phyloP scores from a whole-genome alignment of 2,113 vertebrate genomes.

The Protomyctophum bolini region DNA sequence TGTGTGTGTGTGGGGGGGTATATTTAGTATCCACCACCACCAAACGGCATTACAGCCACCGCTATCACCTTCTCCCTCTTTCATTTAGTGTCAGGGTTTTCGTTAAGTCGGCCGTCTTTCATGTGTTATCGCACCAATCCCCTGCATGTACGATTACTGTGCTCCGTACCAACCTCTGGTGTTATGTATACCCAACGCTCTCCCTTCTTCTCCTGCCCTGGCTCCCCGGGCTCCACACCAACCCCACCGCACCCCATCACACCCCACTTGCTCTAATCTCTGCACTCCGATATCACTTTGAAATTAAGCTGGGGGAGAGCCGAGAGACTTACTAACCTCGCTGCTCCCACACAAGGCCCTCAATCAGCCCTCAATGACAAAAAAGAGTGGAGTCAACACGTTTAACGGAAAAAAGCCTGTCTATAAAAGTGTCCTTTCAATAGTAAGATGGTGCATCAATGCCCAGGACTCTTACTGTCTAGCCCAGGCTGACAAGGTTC shows the following conservation, averaged over 20 bases:
- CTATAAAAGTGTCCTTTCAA: slow-evolving; percentile 32
- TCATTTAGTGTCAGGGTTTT: slow-evolving; percentile 54
- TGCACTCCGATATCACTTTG: slow-evolving; percentile 65
- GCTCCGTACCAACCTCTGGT: slow-evolving; percentile 63
- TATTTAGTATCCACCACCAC: too few relatives aligned
- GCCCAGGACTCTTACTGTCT: neutral
- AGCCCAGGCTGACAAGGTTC: neutral
- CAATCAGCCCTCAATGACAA: slow-evolving; percentile 55
- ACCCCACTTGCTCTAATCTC: slow-evolving; percentile 68
- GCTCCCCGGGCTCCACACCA: slow-evolving; percentile 20
- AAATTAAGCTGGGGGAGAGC: slow-evolving; percentile 71
- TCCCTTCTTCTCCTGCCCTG: slow-evolving; percentile 36
- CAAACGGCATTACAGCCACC: too few relatives aligned
- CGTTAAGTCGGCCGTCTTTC: slow-evolving; percentile 62
- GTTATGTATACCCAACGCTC: slow-evolving; percentile 42
- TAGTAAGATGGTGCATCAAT: neutral
- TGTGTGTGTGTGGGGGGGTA: too few relatives aligned
- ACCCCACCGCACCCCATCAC: slow-evolving; percentile 37
- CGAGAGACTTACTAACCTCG: slow-evolving; percentile 60
- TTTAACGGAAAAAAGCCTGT: slow-evolving; percentile 44
- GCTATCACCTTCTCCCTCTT: slow-evolving; percentile 33
- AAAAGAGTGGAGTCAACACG: slow-evolving; percentile 49
- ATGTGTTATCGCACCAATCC: slow-evolving; percentile 59
- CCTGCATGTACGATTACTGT: slow-evolving; percentile 59
- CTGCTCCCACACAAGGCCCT: slow-evolving; percentile 54